Percentiles rank a stretch among this genome's conserved stretches.
Conservation (phyloP, 1,140 invertebrate species). For the Calycopis cecrops region DNA sequence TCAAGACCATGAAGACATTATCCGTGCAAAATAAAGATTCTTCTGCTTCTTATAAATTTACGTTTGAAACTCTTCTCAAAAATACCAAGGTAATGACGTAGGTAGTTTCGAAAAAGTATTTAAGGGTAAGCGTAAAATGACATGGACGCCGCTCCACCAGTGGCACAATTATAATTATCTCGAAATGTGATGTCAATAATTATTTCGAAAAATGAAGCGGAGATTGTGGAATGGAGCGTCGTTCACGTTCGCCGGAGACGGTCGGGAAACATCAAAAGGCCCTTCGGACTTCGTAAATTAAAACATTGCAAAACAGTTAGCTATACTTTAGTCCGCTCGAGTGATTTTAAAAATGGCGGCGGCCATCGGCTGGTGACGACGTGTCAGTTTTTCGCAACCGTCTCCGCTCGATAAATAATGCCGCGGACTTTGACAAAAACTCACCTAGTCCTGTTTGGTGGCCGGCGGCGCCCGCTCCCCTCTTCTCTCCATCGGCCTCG, state of each 20-base stretch:
- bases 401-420: conserved; percentile 73
- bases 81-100: neutral
- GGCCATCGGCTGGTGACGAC: conserved; percentile 56
- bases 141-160: neutral
- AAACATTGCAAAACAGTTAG: conserved; percentile 66
- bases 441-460: conserved; percentile 70
- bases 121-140: conserved; percentile 18
- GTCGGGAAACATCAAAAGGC: conserved; percentile 64
- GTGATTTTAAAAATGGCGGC: conserved; percentile 70
- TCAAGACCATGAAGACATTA: conserved; percentile 58
- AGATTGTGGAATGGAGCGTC: conserved; percentile 11
- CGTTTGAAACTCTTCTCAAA: neutral
- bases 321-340: conserved; percentile 52
- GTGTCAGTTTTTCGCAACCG: conserved; percentile 70
- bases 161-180: conserved; percentile 5
- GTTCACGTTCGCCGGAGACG: conserved; percentile 35
- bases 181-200: conserved; percentile 6
- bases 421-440: conserved; percentile 72
- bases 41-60: neutral
- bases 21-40: conserved; percentile 12
- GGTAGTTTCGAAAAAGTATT: neutral
- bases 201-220: conserved; percentile 7
- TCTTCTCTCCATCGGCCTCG: conserved; percentile 23
- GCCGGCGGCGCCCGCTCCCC: conserved; percentile 56
- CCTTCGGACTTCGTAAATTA: conserved; percentile 56